These are phyloP conservation scores for Labeo catla DNA, from an alignment of 2,113 vertebrate species.

Conservation along the genomic window DNA sequence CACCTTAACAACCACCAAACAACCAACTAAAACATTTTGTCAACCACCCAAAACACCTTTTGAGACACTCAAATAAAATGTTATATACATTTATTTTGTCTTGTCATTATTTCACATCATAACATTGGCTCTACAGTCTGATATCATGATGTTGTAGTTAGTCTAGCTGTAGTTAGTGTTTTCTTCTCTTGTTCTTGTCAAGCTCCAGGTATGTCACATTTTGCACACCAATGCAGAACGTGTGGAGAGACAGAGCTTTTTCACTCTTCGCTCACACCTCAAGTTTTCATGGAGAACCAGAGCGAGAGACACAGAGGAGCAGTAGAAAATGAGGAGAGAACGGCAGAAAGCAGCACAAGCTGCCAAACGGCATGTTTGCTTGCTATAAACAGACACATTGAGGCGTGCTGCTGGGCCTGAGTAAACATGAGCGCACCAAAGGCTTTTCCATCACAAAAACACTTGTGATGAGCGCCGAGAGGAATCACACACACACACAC, in stretches of 20 bases:
- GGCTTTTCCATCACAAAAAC: slow-evolving; percentile 58
- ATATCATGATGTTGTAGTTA: not conserved
- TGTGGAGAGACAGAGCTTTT: not conserved
- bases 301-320: slow-evolving; percentile 11
- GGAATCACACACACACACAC: slow-evolving; percentile 11
- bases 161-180: not conserved
- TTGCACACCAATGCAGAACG: not conserved
- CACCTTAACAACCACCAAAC: not conserved
- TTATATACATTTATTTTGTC: not conserved
- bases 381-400: slow-evolving; percentile 63
- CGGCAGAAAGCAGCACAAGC: slow-evolving; percentile 59
- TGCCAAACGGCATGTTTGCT: slow-evolving; percentile 60
- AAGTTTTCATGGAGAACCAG: not conserved
- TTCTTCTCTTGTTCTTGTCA: not conserved
- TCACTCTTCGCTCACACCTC: slow-evolving; percentile 47
- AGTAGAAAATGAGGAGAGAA: slow-evolving; percentile 54
- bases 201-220: not conserved
- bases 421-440: slow-evolving; percentile 40
- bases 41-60: not conserved
- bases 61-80: not conserved
- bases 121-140: not conserved
- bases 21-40: not conserved
- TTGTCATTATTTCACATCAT: not conserved
- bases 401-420: slow-evolving; percentile 38
- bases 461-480: not conserved